Evolutionary conservation across 2,888 invertebrate genomes (phyloP).

Genomic region (Tenthredo scrophulariae): DNA sequence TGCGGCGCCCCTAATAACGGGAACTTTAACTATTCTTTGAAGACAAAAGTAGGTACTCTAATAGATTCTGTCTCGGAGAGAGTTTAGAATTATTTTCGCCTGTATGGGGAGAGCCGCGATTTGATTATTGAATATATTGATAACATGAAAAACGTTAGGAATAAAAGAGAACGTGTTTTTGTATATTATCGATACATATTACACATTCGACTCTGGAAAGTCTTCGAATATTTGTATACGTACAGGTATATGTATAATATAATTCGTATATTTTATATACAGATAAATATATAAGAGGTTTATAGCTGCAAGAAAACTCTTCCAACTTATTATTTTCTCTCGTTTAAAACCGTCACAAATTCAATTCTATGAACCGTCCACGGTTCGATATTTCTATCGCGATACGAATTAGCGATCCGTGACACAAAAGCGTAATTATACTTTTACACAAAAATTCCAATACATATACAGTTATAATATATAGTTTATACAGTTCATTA

Average conservation of each 20-base stretch:
- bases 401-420: not conserved
- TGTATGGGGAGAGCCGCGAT: not conserved
- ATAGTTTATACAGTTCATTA: not conserved
- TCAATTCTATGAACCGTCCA: constrained; percentile 1
- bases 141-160: not conserved
- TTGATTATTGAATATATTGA: not conserved
- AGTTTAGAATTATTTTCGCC: not conserved
- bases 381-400: not conserved
- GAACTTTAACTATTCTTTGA: not conserved
- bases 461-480: not conserved
- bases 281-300: not conserved
- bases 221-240: not conserved
- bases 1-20: not conserved
- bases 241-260: not conserved
- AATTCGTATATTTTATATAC: constrained; percentile 1
- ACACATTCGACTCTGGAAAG: constrained; percentile 1
- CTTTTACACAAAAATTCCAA: not conserved
- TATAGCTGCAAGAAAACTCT: not conserved
- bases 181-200: constrained; percentile 46
- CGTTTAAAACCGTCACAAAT: constrained; percentile 57
- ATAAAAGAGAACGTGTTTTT: not conserved
- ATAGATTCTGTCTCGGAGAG: not conserved
- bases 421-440: not conserved
- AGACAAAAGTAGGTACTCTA: not conserved
- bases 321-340: constrained; percentile 33